Percentiles rank a stretch among this genome's conserved stretches.
Evolutionary conservation across 2,888 invertebrate genomes (phyloP).

Genomic region (Drosophila bunnanda): DNA sequence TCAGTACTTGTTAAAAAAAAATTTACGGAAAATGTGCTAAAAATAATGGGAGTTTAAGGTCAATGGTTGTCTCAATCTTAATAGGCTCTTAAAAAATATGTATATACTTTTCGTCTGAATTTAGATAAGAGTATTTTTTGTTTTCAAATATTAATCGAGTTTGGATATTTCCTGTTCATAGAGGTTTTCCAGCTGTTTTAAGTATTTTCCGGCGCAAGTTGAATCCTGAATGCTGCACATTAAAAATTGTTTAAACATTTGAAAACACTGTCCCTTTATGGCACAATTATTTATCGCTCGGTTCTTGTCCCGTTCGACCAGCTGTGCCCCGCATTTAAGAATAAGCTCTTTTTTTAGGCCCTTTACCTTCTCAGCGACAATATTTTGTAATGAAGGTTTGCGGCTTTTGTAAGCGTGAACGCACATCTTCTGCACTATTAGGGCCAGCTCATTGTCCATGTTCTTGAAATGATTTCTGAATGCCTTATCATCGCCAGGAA

Average conservation of each 20-base stretch:
- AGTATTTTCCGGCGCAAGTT: constrained; percentile 22
- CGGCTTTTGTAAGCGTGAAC: constrained; percentile 5
- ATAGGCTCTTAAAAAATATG: not conserved
- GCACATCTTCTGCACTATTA: constrained; percentile 31
- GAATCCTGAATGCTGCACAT: not conserved
- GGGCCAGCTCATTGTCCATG: constrained; percentile 41
- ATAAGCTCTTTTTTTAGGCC: constrained; percentile 18
- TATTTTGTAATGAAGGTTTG: not conserved
- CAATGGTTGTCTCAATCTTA: too few species aligned
- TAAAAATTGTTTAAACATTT: constrained; percentile 36
- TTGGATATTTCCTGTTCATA: constrained; percentile 37
- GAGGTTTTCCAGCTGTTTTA: constrained; percentile 44
- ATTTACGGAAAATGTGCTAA: not conserved
- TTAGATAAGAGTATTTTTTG: not conserved
- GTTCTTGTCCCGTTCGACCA: constrained; percentile 15
- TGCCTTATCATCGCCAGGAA: constrained; percentile 39
- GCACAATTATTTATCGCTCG: not conserved
- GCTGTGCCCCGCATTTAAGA: constrained; percentile 43
- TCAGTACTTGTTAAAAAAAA: not conserved
- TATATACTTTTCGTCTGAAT: not conserved
- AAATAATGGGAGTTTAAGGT: not conserved
- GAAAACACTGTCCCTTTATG: constrained; percentile 54
- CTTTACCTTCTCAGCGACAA: constrained; percentile 37
- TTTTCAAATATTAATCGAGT: constrained; percentile 5
- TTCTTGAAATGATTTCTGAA: constrained; percentile 39